Evolutionary conservation across 2,797 vertebrate genomes (phyloP).

Genomic region (Pteronotus mesoamericanus): DNA sequence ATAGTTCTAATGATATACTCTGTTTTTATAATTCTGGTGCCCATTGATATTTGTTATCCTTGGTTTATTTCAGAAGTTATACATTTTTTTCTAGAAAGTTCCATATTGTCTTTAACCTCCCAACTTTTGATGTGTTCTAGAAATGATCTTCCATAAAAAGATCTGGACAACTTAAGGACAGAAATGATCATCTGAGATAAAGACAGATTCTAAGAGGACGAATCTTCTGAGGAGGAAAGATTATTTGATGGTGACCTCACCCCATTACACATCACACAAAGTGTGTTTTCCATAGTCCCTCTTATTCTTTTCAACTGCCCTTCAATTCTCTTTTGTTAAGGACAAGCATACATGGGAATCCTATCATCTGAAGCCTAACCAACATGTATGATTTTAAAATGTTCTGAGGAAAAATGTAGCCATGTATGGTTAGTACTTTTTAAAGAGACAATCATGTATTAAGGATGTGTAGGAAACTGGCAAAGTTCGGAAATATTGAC

Average conservation of each 20-base stretch:
- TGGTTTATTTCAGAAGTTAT: background rate
- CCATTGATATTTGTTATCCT: background rate
- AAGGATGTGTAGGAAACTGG: background rate
- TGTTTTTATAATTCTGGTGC: background rate
- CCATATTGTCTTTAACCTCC: background rate
- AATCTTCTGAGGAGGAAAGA: background rate
- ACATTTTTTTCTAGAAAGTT: background rate
- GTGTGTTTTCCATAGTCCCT: background rate
- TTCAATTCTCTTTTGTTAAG: background rate
- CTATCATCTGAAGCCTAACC: background rate
- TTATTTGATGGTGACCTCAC: background rate
- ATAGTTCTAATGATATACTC: background rate
- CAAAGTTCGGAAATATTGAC: background rate
- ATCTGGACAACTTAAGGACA: background rate
- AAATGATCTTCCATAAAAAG: background rate
- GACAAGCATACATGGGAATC: background rate
- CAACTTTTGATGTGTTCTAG: background rate
- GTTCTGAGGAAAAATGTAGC: background rate
- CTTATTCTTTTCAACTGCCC: background rate
- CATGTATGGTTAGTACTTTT: background rate
- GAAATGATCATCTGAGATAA: background rate
- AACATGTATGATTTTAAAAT: background rate
- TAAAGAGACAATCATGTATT: background rate
- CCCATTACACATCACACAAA: background rate
- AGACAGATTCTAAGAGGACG: background rate